Evolutionary conservation across 2,888 invertebrate species (phyloP).

Genomic region (Meta bourneti): DNA sequence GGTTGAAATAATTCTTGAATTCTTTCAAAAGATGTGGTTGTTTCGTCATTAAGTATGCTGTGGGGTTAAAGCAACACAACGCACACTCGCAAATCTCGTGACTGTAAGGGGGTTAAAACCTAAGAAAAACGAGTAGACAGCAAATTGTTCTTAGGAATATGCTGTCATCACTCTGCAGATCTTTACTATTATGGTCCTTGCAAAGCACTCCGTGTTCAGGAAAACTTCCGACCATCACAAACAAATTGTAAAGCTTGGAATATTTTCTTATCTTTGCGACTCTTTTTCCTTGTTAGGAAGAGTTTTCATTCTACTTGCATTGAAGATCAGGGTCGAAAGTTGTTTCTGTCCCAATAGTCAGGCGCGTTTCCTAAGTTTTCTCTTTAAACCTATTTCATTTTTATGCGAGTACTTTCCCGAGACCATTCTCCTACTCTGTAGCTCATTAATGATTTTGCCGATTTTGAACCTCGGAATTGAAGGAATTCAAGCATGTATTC

Average conservation of each 20-base stretch:
- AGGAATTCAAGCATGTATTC: neutral
- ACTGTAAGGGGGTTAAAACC: too few relatives aligned
- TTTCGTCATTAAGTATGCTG: too few relatives aligned
- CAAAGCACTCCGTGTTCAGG: neutral
- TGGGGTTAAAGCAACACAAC: too few relatives aligned
- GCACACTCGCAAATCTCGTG: too few relatives aligned
- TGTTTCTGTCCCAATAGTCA: neutral
- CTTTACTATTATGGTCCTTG: neutral
- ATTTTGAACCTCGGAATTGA: constrained; percentile 14
- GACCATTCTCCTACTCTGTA: constrained; percentile 4
- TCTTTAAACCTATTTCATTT: constrained; percentile 18
- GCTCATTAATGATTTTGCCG: constrained; percentile 21
- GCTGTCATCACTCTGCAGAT: neutral
- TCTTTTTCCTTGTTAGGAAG: constrained; percentile 17
- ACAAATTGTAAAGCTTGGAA: neutral
- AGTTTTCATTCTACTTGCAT: constrained; percentile 21
- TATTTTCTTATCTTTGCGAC: neutral
- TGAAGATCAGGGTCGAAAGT: constrained; percentile 5
- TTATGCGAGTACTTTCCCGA: neutral
- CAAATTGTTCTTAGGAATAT: too few relatives aligned
- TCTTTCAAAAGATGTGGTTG: too few relatives aligned
- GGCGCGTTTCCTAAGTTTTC: constrained; percentile 4
- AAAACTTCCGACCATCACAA: neutral
- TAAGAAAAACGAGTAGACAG: too few relatives aligned
- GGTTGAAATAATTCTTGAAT: too few relatives aligned